Base-by-base conservation (phyloP, 2,113 vertebrate species). In the Mormyrus iriodes region DNA sequence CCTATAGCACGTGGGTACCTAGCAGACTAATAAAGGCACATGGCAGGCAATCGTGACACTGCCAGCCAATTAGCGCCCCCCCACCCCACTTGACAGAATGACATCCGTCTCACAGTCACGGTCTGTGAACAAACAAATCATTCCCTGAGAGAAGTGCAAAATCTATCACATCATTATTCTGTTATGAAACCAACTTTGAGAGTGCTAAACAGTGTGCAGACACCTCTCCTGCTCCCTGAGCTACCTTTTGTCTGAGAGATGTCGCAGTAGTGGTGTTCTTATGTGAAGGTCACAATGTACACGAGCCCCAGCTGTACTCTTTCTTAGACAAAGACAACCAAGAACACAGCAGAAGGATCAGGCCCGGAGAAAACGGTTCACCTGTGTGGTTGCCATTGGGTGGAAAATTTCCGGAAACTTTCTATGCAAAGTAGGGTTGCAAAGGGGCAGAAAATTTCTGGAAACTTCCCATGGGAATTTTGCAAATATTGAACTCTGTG, bases 101-200 rank as follows among this genome's bases (percentile, higher is more conserved):
- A 79, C 73, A 79, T 42, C 73, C 17, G 73, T 79, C 73, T 79
- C 31, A 35, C 31, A 42, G 31, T 42, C 31, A 35, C 31, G 73
- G 31, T n/a, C 31, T 42, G 73, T 79, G 73, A 79, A 79, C 73
- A 79, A 79, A 79, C 73, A 79, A 79, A 79, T 79, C 73, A 42
- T 79, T 42, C 73, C 17, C 2, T 17, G 73, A 79, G 31, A 39
- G 35, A 79, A 79, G 73, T 21, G 73, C 35, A 7, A 79, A 79
- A 79, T 35, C 31, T 79, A 79, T 39, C 31, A 39, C 69, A 4
- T 76, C 4, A 31, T 76, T 76, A 76, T 76, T 76, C 13, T 76
- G 69, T 39, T 76, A 76, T 76, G 27, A 39, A 35, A 76, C 69
- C 69, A 76, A 76, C 13, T 17, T 42, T 19, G 17, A 19, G 15